Conservation (phyloP, 1,140 invertebrate species). For the Contarinia nasturtii region DNA sequence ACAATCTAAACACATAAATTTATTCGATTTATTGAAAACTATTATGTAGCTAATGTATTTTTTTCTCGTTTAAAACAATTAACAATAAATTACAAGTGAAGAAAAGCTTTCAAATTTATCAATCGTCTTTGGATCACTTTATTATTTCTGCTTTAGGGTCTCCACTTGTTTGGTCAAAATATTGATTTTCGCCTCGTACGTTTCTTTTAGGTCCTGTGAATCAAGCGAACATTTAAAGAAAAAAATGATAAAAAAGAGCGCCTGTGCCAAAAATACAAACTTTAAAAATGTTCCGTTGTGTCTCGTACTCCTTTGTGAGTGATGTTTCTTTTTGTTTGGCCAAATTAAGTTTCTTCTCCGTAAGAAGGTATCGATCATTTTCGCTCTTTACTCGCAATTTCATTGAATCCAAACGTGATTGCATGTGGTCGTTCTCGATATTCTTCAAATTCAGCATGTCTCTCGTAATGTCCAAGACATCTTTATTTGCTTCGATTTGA, state of each 20-base stretch:
- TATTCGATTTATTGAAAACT: neutral
- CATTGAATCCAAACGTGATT: slow-evolving; percentile 47
- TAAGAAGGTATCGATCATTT: slow-evolving; percentile 41
- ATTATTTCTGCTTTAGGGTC: neutral
- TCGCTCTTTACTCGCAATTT: slow-evolving; percentile 45
- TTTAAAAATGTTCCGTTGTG: slow-evolving; percentile 48
- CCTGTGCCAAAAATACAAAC: slow-evolving; percentile 16
- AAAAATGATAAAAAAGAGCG: too few species aligned
- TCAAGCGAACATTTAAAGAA: too few species aligned
- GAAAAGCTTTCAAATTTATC: neutral
- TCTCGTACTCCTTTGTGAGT: slow-evolving; percentile 52
- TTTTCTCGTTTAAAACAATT: neutral
- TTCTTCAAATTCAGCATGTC: slow-evolving; percentile 56
- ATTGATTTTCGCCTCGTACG: neutral
- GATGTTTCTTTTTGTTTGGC: slow-evolving; percentile 49
- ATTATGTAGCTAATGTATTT: neutral
- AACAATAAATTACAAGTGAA: neutral
- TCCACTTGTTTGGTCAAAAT: neutral
- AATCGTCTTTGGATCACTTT: neutral
- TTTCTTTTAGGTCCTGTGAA: neutral
- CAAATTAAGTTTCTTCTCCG: slow-evolving; percentile 44
- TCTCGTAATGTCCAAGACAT: slow-evolving; percentile 56
- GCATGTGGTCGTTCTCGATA: slow-evolving; percentile 51
- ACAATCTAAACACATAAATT: neutral
- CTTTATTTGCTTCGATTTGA: slow-evolving; percentile 52